Base-by-base conservation (phyloP, 92 coral and sea anemone species). In the Chrysogorgia sp. region DNA sequence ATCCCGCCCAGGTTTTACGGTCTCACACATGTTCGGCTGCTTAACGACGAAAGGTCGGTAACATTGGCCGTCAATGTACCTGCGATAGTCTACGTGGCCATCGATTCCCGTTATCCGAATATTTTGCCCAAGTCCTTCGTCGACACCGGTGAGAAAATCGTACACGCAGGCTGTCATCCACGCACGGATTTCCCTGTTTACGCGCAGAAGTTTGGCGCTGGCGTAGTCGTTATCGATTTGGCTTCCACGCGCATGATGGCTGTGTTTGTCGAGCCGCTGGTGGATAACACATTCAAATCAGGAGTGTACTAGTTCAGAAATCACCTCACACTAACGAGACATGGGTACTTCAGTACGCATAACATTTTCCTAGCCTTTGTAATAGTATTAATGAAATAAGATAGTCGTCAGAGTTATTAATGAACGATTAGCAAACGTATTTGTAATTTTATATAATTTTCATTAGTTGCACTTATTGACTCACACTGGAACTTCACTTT, bases 1-100 rank as follows among this genome's bases (percentile, higher is more conserved):
- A 79, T 92, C 37, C 92, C 96, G 0, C 90, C 97, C 58, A 90
- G 83, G 81, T 92, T 76, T 82, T 65, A 92, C 86, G 97, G 97
- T n/a, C 43, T 88, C 76, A 87, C 92, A 12, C 97, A 92, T 86
- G 81, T 92, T 74, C 86, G 97, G 19, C 86, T 94, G 2, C 12
- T 32, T 17, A 89, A 89, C 58, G 83, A 89, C 78, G 88, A 82
- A 62, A 80, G 23, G 1, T 49, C 83, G 0, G 61, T 90, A 33
- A 34, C 55, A 13, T 90, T 92, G 63, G 65, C 61, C 20, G 83
- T 84, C 20, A 84, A 92, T 50, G 82, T 87, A 40, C 89, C 94
- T 2, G 83, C 79, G 23, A 63, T 82, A 1, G 83, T 92, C 10
- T 88, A 90, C 75, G 92, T 91, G 25, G 97, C 97, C 26, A 72